phyloP scores from a whole-genome alignment of 2,797 vertebrate genomes.

The Gouania willdenowi region DNA sequence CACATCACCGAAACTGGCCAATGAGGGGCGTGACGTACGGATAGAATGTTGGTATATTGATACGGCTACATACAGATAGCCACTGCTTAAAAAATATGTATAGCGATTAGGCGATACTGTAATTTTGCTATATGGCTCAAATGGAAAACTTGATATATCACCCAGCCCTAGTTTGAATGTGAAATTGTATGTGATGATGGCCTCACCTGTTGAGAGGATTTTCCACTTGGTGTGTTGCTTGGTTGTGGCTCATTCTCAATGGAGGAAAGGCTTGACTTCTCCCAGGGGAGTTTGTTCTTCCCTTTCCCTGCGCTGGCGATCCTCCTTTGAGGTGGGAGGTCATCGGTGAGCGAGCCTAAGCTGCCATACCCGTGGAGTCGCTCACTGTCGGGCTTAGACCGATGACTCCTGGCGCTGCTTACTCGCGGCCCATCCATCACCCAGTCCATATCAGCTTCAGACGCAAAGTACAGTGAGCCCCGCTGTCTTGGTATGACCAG shows the following conservation, averaged over 20 bases:
- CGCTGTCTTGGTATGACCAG: constrained; percentile 73
- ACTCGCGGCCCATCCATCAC: constrained; percentile 77
- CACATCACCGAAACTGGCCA: no score
- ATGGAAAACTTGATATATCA: no score
- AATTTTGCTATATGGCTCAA: no score
- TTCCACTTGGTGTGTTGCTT: constrained; percentile 40
- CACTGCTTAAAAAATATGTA: no score
- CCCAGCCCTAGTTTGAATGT: no score
- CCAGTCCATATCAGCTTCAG: constrained; percentile 86
- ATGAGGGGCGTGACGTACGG: no score
- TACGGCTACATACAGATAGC: no score
- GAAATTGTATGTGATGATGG: neutral
- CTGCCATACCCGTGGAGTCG: constrained; percentile 60
- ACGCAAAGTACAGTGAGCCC: constrained; percentile 47
- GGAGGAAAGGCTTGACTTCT: constrained; percentile 65
- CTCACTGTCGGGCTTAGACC: constrained; percentile 58
- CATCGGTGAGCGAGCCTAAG: constrained; percentile 56
- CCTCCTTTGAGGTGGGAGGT: constrained; percentile 69
- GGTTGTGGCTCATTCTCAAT: constrained; percentile 56
- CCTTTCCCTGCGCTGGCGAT: constrained; percentile 87
- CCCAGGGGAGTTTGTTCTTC: constrained; percentile 93
- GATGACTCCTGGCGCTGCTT: constrained; percentile 78
- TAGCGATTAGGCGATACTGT: no score
- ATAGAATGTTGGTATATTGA: no score
- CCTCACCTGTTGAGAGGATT: constrained; percentile 68